Evolutionary conservation across 2,113 vertebrate genomes (phyloP).

Genomic region (Hydrochoerus hydrochaeris): DNA sequence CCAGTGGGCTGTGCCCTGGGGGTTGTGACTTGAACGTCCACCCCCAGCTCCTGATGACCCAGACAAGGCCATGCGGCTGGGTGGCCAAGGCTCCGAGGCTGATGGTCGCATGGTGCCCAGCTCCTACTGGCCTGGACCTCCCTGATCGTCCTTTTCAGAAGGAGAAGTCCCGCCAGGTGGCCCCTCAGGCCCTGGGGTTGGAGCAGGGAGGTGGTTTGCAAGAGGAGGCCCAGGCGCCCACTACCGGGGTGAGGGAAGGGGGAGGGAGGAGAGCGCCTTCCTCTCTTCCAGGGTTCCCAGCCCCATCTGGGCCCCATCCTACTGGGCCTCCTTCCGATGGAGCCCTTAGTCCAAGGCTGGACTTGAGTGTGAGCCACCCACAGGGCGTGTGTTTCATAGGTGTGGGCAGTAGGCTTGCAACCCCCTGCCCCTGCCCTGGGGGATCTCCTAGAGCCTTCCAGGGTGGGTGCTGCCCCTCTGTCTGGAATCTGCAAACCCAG

Average conservation of each 20-base stretch:
- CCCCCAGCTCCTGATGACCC: neutral
- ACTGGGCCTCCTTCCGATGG: neutral
- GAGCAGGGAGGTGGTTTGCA: neutral
- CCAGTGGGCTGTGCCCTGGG: neutral
- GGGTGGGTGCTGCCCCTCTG: neutral
- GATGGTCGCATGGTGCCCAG: neutral
- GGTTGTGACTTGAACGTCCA: neutral
- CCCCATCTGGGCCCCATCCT: neutral
- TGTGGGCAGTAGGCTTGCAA: neutral
- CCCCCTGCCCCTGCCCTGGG: neutral
- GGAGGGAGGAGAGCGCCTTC: neutral
- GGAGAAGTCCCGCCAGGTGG: too few relatives aligned
- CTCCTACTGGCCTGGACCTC: neutral
- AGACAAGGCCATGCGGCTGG: neutral
- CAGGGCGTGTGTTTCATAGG: neutral
- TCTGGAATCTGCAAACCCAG: neutral
- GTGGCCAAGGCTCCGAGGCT: neutral
- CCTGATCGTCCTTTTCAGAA: neutral
- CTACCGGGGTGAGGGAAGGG: neutral
- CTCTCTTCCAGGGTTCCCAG: neutral
- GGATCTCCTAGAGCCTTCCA: neutral
- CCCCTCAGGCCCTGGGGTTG: neutral
- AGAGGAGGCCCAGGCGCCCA: neutral
- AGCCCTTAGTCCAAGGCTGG: neutral
- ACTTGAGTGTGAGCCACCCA: neutral